Percentiles rank a stretch among this genome's conserved stretches.
These are phyloP conservation scores for Rhogogaster chlorosoma DNA, from an alignment of 2,888 invertebrate species.

Conservation along the genomic window DNA sequence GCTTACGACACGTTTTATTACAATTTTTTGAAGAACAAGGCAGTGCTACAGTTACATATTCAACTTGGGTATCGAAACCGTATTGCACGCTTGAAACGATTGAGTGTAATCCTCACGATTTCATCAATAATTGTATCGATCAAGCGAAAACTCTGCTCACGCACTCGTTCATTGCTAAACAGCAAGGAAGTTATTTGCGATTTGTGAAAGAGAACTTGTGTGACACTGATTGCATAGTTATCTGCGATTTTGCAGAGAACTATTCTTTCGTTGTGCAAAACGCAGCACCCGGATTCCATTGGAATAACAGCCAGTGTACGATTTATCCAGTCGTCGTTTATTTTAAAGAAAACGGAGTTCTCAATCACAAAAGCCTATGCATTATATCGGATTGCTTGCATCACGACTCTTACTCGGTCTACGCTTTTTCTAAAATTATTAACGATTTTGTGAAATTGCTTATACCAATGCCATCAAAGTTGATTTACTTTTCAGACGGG, in stretches of 20 bases:
- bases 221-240: slow-evolving; percentile 27
- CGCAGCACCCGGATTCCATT: slow-evolving; percentile 57
- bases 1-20: no score
- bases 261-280: slow-evolving; percentile 59
- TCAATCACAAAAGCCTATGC: slow-evolving; percentile 56
- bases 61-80: not conserved
- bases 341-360: slow-evolving; percentile 48
- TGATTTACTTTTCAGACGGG: slow-evolving; percentile 16
- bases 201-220: slow-evolving; percentile 10
- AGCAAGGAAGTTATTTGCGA: slow-evolving; percentile 38
- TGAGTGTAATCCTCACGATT: slow-evolving; percentile 37
- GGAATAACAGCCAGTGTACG: slow-evolving; percentile 55
- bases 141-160: slow-evolving; percentile 36
- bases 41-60: not conserved
- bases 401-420: slow-evolving; percentile 56
- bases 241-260: slow-evolving; percentile 20
- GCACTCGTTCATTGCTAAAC: slow-evolving; percentile 52
- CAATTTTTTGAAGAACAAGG: no score
- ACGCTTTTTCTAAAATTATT: slow-evolving; percentile 50
- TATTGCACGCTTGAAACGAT: slow-evolving; percentile 27
- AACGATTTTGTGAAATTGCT: slow-evolving; percentile 24
- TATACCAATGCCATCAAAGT: not conserved
- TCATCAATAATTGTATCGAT: no score
- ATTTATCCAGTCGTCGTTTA: slow-evolving; percentile 55
- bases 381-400: slow-evolving; percentile 59